Base-by-base conservation (phyloP, 35 echinoderm and acorn worm genomes). In the Hemicentrotus pulcherrimus region DNA sequence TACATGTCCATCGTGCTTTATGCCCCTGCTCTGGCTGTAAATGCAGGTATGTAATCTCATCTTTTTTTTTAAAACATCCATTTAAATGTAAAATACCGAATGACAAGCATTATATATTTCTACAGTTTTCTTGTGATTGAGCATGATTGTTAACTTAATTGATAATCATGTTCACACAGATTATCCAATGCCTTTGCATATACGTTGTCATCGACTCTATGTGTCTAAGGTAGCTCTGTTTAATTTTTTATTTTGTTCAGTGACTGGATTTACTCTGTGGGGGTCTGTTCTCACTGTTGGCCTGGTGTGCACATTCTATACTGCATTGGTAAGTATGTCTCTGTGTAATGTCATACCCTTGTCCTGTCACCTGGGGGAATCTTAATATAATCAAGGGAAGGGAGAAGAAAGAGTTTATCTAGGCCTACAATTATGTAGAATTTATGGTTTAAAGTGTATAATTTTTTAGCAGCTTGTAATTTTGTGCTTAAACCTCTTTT, bases 1-100 rank as follows among this genome's bases (percentile, higher is more conserved):
- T 97, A 97, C 94, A 96, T 97, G 95, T 86, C 97, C 31, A 95
- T 97, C 58, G 97, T 97, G 22, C 58, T 97, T 16, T 97, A 97
- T 94, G 97, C 97, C 4, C 97, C 97, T 86, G 95, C 97, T 47
- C 48, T 97, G 10, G 97, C 97, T 22, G 70, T 97, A 11, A 97
- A 96, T 92, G 97, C 97, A 92, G 97, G 97, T 97, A 92, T 92
- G 32, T 50, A 18, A 22, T 86, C 19, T 32, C 86, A 32, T 93
- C 61, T 78, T 4, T n/a, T 78, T 78, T 78, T 4, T 70, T 28
- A 22, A n/a, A n/a, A 55, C 50, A 55, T 55, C 15, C 50, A 55
- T 55, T 12, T 55, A 55, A 55, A 55, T 55, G 0, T 55, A 55
- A 55, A 55, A 55, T 55, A 55, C 50, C 12, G 50, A 55, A 55